Conservation (phyloP, 1,140 invertebrate genomes). For the Amphibalanus amphitrite region DNA sequence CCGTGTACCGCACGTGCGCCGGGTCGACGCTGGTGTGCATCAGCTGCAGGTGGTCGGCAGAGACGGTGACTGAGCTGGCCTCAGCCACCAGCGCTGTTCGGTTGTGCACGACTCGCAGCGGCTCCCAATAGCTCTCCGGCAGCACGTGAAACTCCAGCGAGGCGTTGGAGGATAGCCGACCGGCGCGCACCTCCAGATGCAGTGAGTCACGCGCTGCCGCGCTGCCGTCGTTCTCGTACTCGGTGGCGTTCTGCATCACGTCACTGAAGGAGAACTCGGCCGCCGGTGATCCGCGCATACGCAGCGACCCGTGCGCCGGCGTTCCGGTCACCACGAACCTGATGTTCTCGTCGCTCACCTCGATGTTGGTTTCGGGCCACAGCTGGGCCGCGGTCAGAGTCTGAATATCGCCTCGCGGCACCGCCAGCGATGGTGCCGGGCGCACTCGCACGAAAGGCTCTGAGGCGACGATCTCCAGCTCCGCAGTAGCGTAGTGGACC, state of each 20-base stretch:
- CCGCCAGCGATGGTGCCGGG: not conserved
- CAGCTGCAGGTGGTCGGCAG: conserved; percentile 51
- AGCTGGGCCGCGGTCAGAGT: not conserved
- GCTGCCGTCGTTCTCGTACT: not conserved
- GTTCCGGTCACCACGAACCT: not conserved
- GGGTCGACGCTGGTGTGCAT: conserved; percentile 68
- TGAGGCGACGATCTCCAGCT: conserved; percentile 32
- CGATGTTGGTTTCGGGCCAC: not conserved
- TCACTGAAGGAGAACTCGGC: not conserved
- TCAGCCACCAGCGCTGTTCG: conserved; percentile 59
- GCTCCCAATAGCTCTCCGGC: too few species aligned
- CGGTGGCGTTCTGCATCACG: not conserved
- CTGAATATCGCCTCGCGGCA: not conserved
- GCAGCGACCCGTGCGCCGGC: too few species aligned
- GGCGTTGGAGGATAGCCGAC: not conserved
- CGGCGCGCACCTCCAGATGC: not conserved
- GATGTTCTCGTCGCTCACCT: not conserved
- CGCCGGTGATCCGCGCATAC: too few species aligned
- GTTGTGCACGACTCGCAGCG: conserved; percentile 42
- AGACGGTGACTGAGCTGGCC: conserved; percentile 58
- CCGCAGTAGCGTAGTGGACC: conserved; percentile 27
- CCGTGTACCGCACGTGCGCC: conserved; percentile 56
- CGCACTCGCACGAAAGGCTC: conserved; percentile 26
- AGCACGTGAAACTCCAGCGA: conserved; percentile 32
- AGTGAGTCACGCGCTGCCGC: not conserved